phyloP scores from a whole-genome alignment of 2,113 vertebrate genomes.

The Cyphomyrus plagiostoma region DNA sequence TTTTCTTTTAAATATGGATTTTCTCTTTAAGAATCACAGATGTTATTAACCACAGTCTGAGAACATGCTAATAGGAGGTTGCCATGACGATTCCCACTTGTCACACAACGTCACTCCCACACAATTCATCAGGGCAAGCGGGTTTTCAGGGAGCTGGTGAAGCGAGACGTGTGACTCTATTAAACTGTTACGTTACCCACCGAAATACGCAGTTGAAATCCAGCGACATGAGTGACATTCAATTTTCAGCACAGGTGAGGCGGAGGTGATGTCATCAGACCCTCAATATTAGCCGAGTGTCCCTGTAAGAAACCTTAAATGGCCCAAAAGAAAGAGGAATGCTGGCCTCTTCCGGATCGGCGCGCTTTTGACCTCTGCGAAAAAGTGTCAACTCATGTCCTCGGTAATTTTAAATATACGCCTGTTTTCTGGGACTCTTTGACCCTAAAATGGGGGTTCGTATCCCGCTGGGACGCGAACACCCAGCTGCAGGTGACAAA shows the following conservation, averaged over 20 bases:
- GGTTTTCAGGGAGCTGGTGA: not conserved
- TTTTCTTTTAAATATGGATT: not conserved
- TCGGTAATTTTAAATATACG: not conserved
- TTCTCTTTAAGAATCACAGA: constrained; percentile 7
- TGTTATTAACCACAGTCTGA: constrained; percentile 12
- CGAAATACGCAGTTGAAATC: not conserved
- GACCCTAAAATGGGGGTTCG: not conserved
- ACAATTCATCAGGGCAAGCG: constrained; percentile 9
- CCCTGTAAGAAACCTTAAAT: constrained; percentile 2
- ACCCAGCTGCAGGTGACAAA: not conserved
- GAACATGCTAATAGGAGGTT: constrained; percentile 19
- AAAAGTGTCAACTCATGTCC: not conserved
- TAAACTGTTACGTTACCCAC: constrained; percentile 1
- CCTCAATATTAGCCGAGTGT: constrained; percentile 1
- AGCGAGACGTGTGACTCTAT: constrained; percentile 10
- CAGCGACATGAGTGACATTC: constrained; percentile 1
- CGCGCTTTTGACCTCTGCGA: not conserved
- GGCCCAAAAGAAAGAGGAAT: not conserved
- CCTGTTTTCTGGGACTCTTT: not conserved
- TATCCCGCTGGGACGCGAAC: not conserved
- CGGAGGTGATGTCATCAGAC: not conserved
- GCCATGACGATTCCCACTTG: constrained; percentile 19
- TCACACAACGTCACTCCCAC: constrained; percentile 19
- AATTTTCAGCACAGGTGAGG: not conserved
- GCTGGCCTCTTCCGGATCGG: not conserved